Evolutionary conservation across 2,113 vertebrate genomes (phyloP), one percentile per base, ranked within the genome.

Genomic region (Synchiropus splendidus): DNA sequence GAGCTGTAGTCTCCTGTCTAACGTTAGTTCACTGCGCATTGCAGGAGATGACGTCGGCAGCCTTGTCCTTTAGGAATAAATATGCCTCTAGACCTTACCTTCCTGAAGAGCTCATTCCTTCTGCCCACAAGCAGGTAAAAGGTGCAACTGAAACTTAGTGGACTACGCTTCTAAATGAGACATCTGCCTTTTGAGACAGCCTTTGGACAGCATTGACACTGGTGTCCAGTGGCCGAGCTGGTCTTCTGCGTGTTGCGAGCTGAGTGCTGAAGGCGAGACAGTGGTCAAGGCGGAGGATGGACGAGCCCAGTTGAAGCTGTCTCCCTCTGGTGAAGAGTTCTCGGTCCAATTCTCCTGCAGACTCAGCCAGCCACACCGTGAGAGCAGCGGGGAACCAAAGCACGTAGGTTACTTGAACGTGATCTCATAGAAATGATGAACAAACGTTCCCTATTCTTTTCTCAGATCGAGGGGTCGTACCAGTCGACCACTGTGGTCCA

Each of bases 21-120:
- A 2, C 12, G 2, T 6, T 51, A 11, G 43, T 2, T 31, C 35
- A 38, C 16, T 27, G 18, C 17, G n/a, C 17, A 12, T 39, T 36
- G 12, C 34, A 95, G 94, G 79, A 88, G 1, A 45, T 78, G 18
- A 51, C 94, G 10, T 30, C 73, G 0, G 70, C 70, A 58, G 90
- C 89, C 1, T 41, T 97, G 9, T 64, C 75, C 39, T 97, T 97
- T 67, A 86, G 92, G 49, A 97, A 96, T 52, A 77, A 63, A 18
- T 89, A 86, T 68, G 84, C 86, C 9, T 42, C 48, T 31, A 75
- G 16, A 5, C 90, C 88, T 0, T 97, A 89, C 70, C 71, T 97
- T 10, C 88, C 91, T 17, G 75, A 85, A 6, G 80, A 53, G 16
- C 31, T 95, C 27, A 71, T 90, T 53, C 61, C 86, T 43, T 35